Evolutionary conservation across 2,113 vertebrate species (phyloP).

Genomic region (Antechinus flavipes): DNA sequence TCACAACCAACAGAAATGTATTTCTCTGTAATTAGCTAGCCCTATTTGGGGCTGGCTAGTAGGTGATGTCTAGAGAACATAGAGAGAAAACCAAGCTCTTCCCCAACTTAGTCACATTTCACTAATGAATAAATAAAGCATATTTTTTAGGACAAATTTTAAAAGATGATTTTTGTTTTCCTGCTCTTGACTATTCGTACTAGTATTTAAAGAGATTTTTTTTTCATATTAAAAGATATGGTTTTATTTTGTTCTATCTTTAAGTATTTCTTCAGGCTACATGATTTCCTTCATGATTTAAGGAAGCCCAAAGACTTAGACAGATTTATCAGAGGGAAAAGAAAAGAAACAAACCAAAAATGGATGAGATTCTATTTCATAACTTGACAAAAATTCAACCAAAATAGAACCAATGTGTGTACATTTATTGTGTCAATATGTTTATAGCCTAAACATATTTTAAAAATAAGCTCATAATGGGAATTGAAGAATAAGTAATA

Average conservation of each 20-base stretch:
- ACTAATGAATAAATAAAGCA: constrained; percentile 43
- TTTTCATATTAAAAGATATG: background rate
- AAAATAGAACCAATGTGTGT: background rate
- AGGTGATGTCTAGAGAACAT: background rate
- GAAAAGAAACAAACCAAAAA: background rate
- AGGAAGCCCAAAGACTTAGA: background rate
- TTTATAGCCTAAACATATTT: background rate
- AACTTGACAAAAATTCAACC: background rate
- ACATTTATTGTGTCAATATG: background rate
- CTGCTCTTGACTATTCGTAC: background rate
- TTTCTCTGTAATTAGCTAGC: background rate
- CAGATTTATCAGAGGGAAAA: background rate
- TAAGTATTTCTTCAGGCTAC: background rate
- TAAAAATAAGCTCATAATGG: background rate
- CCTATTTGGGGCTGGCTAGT: background rate
- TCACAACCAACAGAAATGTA: background rate
- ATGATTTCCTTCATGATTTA: background rate
- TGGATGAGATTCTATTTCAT: background rate
- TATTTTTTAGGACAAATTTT: background rate
- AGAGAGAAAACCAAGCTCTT: constrained; percentile 36
- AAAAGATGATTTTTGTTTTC: background rate
- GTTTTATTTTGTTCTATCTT: background rate
- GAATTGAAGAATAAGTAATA: background rate
- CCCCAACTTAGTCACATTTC: constrained; percentile 46
- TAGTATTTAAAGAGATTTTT: background rate